Conservation (phyloP, 2,797 vertebrate genomes). For the Masticophis lateralis region DNA sequence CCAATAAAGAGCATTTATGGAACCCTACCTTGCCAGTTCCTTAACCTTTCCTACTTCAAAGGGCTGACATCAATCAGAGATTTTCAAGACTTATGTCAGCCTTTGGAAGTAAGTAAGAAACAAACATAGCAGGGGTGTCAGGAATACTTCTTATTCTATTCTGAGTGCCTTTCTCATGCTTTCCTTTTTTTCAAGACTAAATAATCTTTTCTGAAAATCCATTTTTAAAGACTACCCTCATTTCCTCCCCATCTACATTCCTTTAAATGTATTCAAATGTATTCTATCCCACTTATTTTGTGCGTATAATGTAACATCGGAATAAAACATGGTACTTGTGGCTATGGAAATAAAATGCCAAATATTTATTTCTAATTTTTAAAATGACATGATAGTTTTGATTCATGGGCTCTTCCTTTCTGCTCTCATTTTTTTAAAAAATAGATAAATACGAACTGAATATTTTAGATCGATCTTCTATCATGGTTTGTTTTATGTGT, state of each 20-base stretch:
- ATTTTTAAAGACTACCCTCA: background rate
- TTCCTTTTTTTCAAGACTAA: background rate
- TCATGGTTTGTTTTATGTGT: background rate
- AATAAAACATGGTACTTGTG: background rate
- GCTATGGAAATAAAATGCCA: background rate
- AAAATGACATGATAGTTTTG: background rate
- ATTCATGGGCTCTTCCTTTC: background rate
- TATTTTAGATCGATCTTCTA: background rate
- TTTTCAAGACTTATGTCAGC: background rate
- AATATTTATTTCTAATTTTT: background rate
- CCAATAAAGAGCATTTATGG: background rate
- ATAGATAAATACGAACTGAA: background rate
- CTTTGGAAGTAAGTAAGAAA: background rate
- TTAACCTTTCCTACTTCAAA: background rate
- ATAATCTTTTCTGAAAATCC: background rate
- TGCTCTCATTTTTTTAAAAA: background rate
- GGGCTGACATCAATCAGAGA: background rate
- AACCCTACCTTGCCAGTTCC: background rate
- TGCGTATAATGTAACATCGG: background rate
- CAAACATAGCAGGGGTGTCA: background rate
- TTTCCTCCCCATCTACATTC: background rate
- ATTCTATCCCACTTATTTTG: background rate
- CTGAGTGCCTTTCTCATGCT: background rate
- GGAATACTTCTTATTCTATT: background rate
- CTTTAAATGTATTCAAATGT: background rate